Evolutionary conservation across 1,140 invertebrate species (phyloP), one percentile per base, ranked within the genome.

Genomic region (Manduca sexta): DNA sequence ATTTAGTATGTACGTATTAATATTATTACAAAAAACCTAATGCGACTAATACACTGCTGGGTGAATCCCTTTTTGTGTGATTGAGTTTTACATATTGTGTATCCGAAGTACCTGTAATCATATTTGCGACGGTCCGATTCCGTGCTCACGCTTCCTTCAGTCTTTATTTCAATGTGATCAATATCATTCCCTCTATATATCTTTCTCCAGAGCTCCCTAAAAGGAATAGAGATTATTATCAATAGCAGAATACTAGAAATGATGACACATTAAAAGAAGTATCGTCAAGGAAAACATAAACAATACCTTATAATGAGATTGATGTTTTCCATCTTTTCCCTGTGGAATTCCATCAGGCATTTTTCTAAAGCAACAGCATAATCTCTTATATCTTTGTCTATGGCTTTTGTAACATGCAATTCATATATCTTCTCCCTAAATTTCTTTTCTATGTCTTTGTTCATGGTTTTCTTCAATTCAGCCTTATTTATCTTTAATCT

Each of bases 161-260:
- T 93, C 69, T 90, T 90, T 31, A 96, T 94, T 81, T 94, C 89
- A 64, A 97, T 94, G 45, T 91, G 92, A 56, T 94, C 93, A 44
- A 95, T 95, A 67, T 96, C 95, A 66, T 93, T 94, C n/a, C 95
- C 97, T 62, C 89, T 90, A 78, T 99, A 99, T 37, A 98, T 95
- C 47, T 91, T 89, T 43, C 91, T 88, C 98, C 97, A 99, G 56
- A 98, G 88, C 62, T 96, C 92, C 48, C 91, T 87, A 57, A 45
- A 71, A 69, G 8, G 8, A n/a, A 11, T 39, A 4, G 30, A 43
- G 8, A 50, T 42, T 34, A 40, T 12, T 12, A 43, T 45, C 26
- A 6, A n/a, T n/a, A n/a, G n/a, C n/a, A n/a, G n/a, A n/a, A n/a
- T n/a, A n/a, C n/a, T n/a, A n/a, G n/a, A n/a, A n/a, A n/a, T n/a